These are phyloP conservation scores for Radopholus similis DNA, from an alignment of 1,140 invertebrate genomes.

Conservation along the genomic window DNA sequence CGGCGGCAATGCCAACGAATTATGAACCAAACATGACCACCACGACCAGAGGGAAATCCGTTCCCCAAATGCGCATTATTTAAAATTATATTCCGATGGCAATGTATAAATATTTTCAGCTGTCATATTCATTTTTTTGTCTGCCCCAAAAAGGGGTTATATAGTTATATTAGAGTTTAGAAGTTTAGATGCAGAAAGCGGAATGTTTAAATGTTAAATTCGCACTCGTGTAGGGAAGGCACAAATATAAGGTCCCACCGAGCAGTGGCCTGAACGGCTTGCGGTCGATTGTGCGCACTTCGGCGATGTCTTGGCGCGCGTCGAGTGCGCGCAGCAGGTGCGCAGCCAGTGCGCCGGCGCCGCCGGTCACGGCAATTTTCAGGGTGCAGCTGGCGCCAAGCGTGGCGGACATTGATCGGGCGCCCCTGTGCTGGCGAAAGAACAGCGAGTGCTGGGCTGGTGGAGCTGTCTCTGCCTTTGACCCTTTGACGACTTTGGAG, in stretches of 20 bases:
- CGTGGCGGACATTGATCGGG: no score
- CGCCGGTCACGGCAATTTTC: slow-evolving; percentile 34
- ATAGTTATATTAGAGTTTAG: no score
- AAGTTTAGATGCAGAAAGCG: no score
- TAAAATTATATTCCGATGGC: no score
- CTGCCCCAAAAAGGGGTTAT: background rate
- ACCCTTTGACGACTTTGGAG: background rate
- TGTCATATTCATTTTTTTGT: no score
- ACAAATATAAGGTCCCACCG: background rate
- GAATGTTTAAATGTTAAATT: slow-evolving; percentile 18
- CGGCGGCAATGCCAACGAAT: background rate
- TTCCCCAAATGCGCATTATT: no score
- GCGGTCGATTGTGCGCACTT: slow-evolving; percentile 38
- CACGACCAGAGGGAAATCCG: no score
- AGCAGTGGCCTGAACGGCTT: slow-evolving; percentile 16
- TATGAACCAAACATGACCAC: background rate
- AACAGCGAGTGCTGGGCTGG: no score
- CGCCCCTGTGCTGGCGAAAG: no score
- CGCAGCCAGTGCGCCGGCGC: slow-evolving; percentile 28
- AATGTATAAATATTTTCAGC: no score
- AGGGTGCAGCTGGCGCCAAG: slow-evolving; percentile 8
- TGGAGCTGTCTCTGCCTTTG: no score
- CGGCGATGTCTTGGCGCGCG: slow-evolving; percentile 1
- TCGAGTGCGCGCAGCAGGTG: slow-evolving; percentile 26
- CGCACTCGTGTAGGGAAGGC: background rate